Base-by-base conservation (phyloP, 2,797 vertebrate species). In the Anas capensis region DNA sequence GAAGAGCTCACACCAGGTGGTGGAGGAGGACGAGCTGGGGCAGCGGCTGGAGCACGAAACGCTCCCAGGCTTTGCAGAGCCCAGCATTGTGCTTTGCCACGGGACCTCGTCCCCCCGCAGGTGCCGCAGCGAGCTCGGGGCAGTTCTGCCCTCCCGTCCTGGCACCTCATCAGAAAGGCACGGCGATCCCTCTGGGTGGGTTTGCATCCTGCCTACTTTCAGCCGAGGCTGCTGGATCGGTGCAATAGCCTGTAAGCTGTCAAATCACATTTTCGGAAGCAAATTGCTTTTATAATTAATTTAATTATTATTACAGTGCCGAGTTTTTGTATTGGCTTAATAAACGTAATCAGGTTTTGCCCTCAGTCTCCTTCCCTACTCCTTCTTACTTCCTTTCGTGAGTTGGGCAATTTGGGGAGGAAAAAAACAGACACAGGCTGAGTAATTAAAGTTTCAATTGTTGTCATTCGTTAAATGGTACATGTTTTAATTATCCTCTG, bases 221-320 rank as follows among this genome's bases (percentile, higher is more conserved):
- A 92, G 92, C 86, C 1, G 1, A 72, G 76, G 86, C 93, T 15
- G 53, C 36, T 6, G 4, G 91, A 91, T 92, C 94, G 10, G 12
- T 11, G 70, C 71, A 76, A 53, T 38, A 90, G 85, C 96, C 95
- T 51, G 15, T 54, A 93, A 95, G 93, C 96, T 94, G 95, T 91
- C 97, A 96, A 86, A 96, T 92, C 95, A 83, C 94, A 88, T 97
- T 96, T 95, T 81, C 56, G 4, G 96, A 90, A 97, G 93, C 82
- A 97, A 98, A 97, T 97, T 97, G 97, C 96, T 97, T 98, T 97
- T 94, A 57, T 96, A 97, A 98, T 98, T 97, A 95, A 97, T 97
- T 96, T 96, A 97, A 97, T 98, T 97, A 95, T 97, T 97, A 93
- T 96, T 97, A 93, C 86, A 57, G 79, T 11, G 75, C 88, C 18